Conservation (phyloP, 2,797 vertebrate genomes). For the Bovichtus diacanthus region DNA sequence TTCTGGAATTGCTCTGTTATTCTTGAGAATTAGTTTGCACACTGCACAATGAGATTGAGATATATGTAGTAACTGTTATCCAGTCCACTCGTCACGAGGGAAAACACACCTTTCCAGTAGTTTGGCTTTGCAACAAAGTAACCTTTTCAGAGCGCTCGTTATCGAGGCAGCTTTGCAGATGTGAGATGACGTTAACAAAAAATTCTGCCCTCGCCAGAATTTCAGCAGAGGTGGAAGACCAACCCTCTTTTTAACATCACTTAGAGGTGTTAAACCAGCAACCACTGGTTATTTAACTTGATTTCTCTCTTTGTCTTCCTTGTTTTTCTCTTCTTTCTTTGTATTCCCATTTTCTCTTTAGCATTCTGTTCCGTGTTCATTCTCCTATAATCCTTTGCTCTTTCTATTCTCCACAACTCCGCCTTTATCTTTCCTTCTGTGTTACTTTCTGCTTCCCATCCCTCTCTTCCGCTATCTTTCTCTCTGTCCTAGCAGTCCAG, state of each 20-base stretch:
- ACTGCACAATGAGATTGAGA: slow-evolving; percentile 10
- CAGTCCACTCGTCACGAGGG: neutral
- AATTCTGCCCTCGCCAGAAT: neutral
- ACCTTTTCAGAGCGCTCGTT: slow-evolving; percentile 18
- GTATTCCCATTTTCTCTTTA: slow-evolving; percentile 30
- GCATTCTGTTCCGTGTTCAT: slow-evolving; percentile 37
- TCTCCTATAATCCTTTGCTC: slow-evolving; percentile 55
- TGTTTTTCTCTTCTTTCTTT: neutral
- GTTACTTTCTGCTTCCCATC: slow-evolving; percentile 45
- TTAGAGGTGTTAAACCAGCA: slow-evolving; percentile 35
- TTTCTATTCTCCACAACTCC: slow-evolving; percentile 49
- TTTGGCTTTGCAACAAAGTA: slow-evolving; percentile 25
- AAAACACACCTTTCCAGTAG: neutral
- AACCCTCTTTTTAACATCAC: slow-evolving; percentile 18
- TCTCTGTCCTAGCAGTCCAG: slow-evolving; percentile 68
- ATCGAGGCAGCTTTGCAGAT: neutral
- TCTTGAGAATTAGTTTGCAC: slow-evolving; percentile 36
- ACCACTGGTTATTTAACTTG: slow-evolving; percentile 35
- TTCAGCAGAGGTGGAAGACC: slow-evolving; percentile 11
- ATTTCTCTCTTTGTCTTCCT: slow-evolving; percentile 6
- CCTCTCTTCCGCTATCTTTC: slow-evolving; percentile 46
- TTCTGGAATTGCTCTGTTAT: slow-evolving; percentile 4
- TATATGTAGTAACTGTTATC: neutral
- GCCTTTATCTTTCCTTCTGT: slow-evolving; percentile 50
- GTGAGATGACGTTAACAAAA: neutral